Base-by-base conservation (phyloP, 1,140 invertebrate species). In the Drosophila repletoides region DNA sequence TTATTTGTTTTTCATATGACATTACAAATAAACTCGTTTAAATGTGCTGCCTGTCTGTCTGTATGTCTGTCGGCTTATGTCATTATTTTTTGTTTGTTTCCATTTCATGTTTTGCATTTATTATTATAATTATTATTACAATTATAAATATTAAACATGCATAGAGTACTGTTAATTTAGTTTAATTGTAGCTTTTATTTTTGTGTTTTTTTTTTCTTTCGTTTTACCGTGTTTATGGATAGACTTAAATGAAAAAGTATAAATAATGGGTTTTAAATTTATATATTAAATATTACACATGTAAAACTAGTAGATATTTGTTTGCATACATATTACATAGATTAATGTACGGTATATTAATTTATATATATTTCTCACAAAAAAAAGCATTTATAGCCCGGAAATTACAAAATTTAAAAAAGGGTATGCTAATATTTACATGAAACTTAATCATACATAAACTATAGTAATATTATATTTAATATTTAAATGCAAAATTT, bases 101-200 rank as follows among this genome's bases (percentile, higher is more conserved):
- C 41, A 33, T 52, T n/a, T n/a, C 22, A 53, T 52, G 12, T 55
- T 55, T 41, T 53, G 31, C 12, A 24, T 55, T 65, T 28, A 64
- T 68, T 63, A 48, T 72, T 52, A 45, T 79, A 41, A 55, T 31
- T 58, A 40, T 74, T 74, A 83, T 74, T 84, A 84, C 74, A 77
- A 72, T 72, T 84, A 86, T 79, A 86, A 79, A 74, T 86, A 84
- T 84, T 79, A 86, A 84, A 86, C 80, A 83, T 83, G 73, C 79
- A 84, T 71, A 74, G 65, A n/a, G n/a, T 74, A 77, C 34, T 66
- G 63, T 70, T 77, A 79, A 79, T 79, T 86, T 79, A 64, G 31
- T 45, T 70, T 59, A 83, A 76, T 83, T 70, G 64, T 36, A 43
- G 24, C 64, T 69, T 33, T 9, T 40, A 59, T 60, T 21, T 22